phyloP scores from a whole-genome alignment of 2,888 invertebrate species.

The Athalia rosae region DNA sequence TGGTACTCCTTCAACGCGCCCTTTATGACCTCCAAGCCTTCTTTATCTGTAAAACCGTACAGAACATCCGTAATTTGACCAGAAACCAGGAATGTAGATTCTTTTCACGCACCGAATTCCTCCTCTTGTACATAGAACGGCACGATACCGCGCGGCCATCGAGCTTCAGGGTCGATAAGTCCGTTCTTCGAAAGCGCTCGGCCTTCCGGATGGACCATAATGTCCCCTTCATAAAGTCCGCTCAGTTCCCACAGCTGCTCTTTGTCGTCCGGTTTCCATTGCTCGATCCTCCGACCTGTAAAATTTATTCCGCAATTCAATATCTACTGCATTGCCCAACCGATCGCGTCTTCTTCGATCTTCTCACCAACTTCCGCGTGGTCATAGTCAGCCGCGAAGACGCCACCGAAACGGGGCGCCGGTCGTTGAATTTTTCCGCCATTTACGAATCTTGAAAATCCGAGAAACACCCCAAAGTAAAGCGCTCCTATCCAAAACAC shows the following conservation, averaged over 20 bases:
- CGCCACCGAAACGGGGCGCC: constrained; percentile 54
- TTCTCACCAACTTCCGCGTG: constrained; percentile 57
- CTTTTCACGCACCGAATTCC: constrained; percentile 74
- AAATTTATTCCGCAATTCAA: constrained; percentile 50
- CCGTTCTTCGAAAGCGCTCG: constrained; percentile 71
- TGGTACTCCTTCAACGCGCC: constrained; percentile 78
- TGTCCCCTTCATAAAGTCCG: constrained; percentile 79
- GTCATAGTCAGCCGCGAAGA: constrained; percentile 54
- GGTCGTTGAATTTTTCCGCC: constrained; percentile 54
- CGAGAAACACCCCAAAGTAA: too few relatives aligned
- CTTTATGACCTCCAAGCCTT: constrained; percentile 74
- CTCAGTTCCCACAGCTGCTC: constrained; percentile 77
- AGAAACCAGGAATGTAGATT: neutral
- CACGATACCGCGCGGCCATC: constrained; percentile 76
- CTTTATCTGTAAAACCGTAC: constrained; percentile 65
- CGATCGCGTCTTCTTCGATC: neutral
- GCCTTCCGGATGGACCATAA: constrained; percentile 73
- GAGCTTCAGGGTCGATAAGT: constrained; percentile 71
- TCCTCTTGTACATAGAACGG: constrained; percentile 76
- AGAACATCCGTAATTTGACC: neutral
- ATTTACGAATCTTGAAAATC: neutral
- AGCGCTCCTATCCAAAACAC: too few relatives aligned
- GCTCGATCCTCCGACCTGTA: constrained; percentile 62
- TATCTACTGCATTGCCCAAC: neutral
- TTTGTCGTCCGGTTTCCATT: constrained; percentile 74